phyloP scores from a whole-genome alignment of 35 echinoderm and acorn worm species.

The Ptychodera flava region DNA sequence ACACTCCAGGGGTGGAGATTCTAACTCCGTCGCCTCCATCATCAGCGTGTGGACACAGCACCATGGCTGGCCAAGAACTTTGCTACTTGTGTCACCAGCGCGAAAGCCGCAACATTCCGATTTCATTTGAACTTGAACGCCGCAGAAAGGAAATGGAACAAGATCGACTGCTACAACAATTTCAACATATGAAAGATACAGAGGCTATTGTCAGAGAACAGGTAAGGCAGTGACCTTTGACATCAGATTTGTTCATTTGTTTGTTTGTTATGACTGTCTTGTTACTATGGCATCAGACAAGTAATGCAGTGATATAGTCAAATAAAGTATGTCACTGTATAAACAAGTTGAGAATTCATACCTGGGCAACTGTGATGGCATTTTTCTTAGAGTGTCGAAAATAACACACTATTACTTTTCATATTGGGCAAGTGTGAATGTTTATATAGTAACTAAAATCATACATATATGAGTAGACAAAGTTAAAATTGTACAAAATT shows the following conservation, averaged over 20 bases:
- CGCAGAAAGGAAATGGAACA: slow-evolving; percentile 87
- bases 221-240: slow-evolving; percentile 17
- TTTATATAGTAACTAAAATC: too few species aligned
- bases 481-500: too few species aligned
- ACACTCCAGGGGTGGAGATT: not conserved
- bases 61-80: slow-evolving; percentile 72
- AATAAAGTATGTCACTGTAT: too few species aligned
- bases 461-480: too few species aligned
- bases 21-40: not conserved
- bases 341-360: too few species aligned
- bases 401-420: too few species aligned
- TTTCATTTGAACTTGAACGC: slow-evolving; percentile 71
- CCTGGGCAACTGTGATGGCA: too few species aligned
- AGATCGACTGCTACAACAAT: slow-evolving; percentile 78
- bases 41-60: slow-evolving; percentile 34
- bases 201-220: slow-evolving; percentile 87
- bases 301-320: too few species aligned
- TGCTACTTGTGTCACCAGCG: slow-evolving; percentile 96
- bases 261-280: not conserved
- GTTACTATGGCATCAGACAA: too few species aligned
- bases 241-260: not conserved
- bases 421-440: too few species aligned
- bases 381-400: too few species aligned
- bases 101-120: slow-evolving; percentile 80
- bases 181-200: slow-evolving; percentile 94